Evolutionary conservation across 2,888 invertebrate genomes (phyloP), one percentile per base, ranked within the genome.

Genomic region (Liposcelis brunnea): DNA sequence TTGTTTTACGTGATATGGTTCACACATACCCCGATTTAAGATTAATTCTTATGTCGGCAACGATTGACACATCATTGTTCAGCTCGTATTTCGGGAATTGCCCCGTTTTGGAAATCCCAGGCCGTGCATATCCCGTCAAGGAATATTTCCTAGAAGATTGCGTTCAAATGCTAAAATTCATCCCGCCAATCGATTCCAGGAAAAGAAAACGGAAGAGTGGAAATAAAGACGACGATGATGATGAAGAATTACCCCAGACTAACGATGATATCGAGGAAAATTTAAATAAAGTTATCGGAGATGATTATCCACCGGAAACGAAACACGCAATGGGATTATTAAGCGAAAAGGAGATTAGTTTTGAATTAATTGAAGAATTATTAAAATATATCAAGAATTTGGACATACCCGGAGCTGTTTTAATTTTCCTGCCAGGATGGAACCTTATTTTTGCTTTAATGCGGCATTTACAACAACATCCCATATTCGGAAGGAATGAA

Each of bases 41-140:
- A 31, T 77, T 98, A 7, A 83, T 98, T 45, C 76, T 98, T 26
- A 97, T 98, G 97, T 95, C 95, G 0, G 97, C 97, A 8, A 97
- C 97, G 0, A 91, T 98, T 34, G 95, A 98, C 56, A 94, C 91
- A 0, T 74, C 82, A 0, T 68, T 95, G 2, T 98, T 98, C 64
- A 79, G 82, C 0, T 72, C 80, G 19, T 98, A 95, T 65, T 98
- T 95, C 65, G 87, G 85, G 45, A 71, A 80, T 52, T 89, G 89
- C 56, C 86, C 89, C 0, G 82, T 95, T 1, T 75, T 98, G 52
- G 90, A 94, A 67, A 77, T 93, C 6, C 77, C 82, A 1, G 95
- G 95, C 0, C 72, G 89, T 12, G 76, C 89, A 1, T 84, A 70
- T 62, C 89, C 93, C 0, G 93, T 95, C 0, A 81, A 54, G 72